Conservation (phyloP, 2,888 invertebrate species). For the Philereme transversata region DNA sequence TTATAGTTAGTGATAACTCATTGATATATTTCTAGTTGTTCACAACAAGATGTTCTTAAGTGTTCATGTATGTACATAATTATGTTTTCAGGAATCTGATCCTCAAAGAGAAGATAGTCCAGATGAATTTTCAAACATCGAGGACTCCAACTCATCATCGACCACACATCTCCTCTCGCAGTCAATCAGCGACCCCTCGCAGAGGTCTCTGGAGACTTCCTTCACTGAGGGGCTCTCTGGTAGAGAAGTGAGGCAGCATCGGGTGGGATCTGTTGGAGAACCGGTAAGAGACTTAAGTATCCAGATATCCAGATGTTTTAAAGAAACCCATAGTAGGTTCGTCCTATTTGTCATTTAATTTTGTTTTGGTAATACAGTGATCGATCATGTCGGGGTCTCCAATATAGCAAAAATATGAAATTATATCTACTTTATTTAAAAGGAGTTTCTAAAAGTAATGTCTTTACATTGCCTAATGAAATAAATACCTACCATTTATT, state of each 20-base stretch:
- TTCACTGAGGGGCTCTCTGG: slow-evolving; percentile 58
- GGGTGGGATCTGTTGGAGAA: slow-evolving; percentile 67
- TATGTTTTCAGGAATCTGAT: slow-evolving; percentile 65
- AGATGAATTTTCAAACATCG: slow-evolving; percentile 72
- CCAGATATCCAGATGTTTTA: not conserved
- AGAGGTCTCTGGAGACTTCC: slow-evolving; percentile 67
- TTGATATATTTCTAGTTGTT: too few relatives aligned
- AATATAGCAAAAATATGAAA: too few relatives aligned
- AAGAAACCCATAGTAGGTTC: not conserved
- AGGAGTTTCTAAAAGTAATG: too few relatives aligned
- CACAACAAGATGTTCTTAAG: too few relatives aligned
- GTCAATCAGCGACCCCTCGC: slow-evolving; percentile 65
- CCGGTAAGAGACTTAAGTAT: slow-evolving; percentile 48
- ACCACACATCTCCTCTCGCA: slow-evolving; percentile 74
- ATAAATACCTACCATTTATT: slow-evolving; percentile 1
- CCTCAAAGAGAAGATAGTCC: slow-evolving; percentile 74
- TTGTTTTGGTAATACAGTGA: too few relatives aligned
- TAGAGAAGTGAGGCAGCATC: slow-evolving; percentile 52
- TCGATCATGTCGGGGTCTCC: too few relatives aligned
- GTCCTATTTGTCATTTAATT: too few relatives aligned
- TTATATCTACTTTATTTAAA: too few relatives aligned
- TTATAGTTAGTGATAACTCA: too few relatives aligned
- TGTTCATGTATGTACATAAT: too few relatives aligned
- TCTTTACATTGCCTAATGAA: too few relatives aligned
- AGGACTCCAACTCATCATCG: slow-evolving; percentile 72